phyloP scores from a whole-genome alignment of 2,888 invertebrate genomes.

The Macropis europaea region DNA sequence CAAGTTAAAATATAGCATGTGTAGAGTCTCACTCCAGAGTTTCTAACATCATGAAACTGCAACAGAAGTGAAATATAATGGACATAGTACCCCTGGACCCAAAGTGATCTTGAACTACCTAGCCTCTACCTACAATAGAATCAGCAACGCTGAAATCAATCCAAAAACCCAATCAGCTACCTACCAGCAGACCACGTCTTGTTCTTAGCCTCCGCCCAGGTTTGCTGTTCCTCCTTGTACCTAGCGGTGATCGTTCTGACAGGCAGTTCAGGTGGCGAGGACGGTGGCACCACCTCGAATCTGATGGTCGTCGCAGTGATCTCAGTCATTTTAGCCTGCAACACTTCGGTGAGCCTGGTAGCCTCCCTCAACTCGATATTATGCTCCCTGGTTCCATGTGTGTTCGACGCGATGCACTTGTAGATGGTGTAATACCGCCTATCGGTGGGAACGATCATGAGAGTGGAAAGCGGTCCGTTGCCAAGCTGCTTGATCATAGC shows the following conservation, averaged over 20 bases:
- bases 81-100: no score
- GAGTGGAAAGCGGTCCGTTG: slow-evolving; percentile 86
- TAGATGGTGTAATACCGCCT: slow-evolving; percentile 86
- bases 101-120: no score
- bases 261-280: slow-evolving; percentile 88
- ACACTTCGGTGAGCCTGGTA: slow-evolving; percentile 85
- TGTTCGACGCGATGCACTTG: slow-evolving; percentile 91
- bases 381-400: slow-evolving; percentile 85
- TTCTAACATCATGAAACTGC: no score
- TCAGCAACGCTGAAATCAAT: no score
- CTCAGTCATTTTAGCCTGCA: slow-evolving; percentile 85
- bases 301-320: slow-evolving; percentile 92
- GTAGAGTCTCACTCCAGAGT: no score
- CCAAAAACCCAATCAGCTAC: neutral
- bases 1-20: no score
- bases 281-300: slow-evolving; percentile 89
- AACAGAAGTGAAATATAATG: no score
- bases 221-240: slow-evolving; percentile 86
- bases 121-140: no score
- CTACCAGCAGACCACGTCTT: slow-evolving; percentile 64
- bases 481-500: slow-evolving; percentile 82
- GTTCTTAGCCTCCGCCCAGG: slow-evolving; percentile 86
- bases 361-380: slow-evolving; percentile 89
- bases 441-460: slow-evolving; percentile 86
- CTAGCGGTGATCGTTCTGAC: slow-evolving; percentile 87